Conservation (phyloP, 2,797 vertebrate species). For the Peromyscus melanophrys region DNA sequence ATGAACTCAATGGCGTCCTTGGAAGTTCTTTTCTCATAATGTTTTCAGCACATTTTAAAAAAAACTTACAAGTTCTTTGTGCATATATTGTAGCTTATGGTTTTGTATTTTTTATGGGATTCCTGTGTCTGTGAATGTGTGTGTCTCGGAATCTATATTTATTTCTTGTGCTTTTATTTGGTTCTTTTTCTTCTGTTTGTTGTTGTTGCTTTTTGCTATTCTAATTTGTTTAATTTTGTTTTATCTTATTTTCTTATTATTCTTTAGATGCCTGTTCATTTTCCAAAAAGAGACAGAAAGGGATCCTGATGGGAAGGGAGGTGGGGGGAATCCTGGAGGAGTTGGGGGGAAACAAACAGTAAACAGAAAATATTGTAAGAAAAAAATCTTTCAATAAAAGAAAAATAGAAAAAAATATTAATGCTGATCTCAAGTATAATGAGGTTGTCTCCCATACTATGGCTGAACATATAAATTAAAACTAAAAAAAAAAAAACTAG, state of each 20-base stretch:
- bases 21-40: neutral
- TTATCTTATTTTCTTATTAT: neutral
- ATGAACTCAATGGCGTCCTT: neutral
- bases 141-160: neutral
- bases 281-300: neutral
- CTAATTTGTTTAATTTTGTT: neutral
- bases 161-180: neutral
- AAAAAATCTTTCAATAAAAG: neutral
- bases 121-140: neutral
- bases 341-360: neutral
- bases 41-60: neutral
- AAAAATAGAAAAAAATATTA: conserved; percentile 15
- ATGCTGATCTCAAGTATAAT: conserved; percentile 71
- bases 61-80: neutral
- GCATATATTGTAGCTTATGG: neutral
- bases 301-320: neutral
- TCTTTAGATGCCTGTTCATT: neutral
- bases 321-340: neutral
- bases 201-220: neutral
- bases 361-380: neutral
- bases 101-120: neutral
- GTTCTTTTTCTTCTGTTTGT: neutral
- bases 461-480: conserved; percentile 76
- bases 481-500: conserved; percentile 75
- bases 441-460: conserved; percentile 60